Evolutionary conservation across 2,888 invertebrate species (phyloP).

Genomic region (Mesopsocus fuscifrons): DNA sequence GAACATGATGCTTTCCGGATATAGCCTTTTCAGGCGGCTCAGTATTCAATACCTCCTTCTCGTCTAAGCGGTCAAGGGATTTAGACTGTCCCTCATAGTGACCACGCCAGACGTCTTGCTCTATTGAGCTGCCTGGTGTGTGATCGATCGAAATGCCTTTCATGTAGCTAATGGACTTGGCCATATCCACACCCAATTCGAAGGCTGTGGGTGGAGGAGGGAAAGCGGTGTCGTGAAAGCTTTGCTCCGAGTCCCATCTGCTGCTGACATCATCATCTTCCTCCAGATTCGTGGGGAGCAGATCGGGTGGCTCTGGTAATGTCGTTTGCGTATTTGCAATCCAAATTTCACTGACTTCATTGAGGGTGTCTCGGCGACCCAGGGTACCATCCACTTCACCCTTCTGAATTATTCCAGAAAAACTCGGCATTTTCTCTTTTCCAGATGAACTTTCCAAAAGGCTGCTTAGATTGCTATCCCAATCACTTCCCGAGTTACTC

Average conservation of each 20-base stretch:
- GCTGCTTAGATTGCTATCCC: conserved; percentile 1
- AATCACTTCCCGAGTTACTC: neutral
- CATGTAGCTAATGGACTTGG: conserved; percentile 1
- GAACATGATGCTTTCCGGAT: conserved; percentile 17
- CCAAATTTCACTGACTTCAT: conserved; percentile 20
- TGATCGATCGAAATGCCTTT: conserved; percentile 11
- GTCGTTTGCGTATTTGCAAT: conserved; percentile 16
- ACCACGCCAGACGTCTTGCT: conserved; percentile 14
- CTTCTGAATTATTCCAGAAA: neutral
- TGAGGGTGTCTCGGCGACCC: conserved; percentile 19
- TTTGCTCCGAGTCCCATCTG: conserved; percentile 12
- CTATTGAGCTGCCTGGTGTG: conserved; percentile 14
- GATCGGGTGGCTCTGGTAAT: neutral
- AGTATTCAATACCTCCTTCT: conserved; percentile 1
- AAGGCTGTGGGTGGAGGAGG: conserved; percentile 14
- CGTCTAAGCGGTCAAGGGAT: conserved; percentile 18
- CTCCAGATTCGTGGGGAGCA: neutral
- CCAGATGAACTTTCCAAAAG: too few relatives aligned
- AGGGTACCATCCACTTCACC: conserved; percentile 15
- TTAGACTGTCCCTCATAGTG: conserved; percentile 16
- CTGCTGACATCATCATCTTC: conserved; percentile 10
- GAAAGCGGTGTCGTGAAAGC: conserved; percentile 14
- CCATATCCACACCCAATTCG: conserved; percentile 5
- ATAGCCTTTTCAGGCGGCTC: conserved; percentile 1
- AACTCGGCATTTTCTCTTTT: neutral